phyloP scores from a whole-genome alignment of 2,797 vertebrate species.

The Clarias fuscus region DNA sequence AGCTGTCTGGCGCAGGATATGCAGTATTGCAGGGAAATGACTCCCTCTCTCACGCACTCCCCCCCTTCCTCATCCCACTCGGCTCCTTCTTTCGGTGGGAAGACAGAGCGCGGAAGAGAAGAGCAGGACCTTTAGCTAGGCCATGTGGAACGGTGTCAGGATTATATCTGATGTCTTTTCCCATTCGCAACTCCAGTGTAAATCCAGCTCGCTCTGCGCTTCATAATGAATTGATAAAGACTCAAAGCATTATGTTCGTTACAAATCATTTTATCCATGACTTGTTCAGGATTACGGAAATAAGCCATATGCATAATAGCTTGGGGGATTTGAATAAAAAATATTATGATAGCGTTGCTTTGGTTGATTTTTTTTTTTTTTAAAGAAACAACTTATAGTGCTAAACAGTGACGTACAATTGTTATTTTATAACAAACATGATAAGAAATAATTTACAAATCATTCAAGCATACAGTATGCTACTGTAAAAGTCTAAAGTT shows the following conservation, averaged over 20 bases:
- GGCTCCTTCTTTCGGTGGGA: neutral
- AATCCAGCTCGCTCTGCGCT: neutral
- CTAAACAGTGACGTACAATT: neutral
- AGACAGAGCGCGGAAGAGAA: neutral
- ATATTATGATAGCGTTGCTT: neutral
- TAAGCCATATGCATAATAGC: neutral
- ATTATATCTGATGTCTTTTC: conserved; percentile 45
- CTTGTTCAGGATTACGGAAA: neutral
- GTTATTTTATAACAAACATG: neutral
- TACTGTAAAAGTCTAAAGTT: neutral
- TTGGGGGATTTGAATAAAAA: neutral
- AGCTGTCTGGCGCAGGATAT: conserved; percentile 39
- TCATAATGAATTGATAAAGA: neutral
- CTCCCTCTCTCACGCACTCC: conserved; percentile 4
- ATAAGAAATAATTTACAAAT: neutral
- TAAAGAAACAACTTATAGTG: neutral
- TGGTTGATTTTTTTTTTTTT: neutral
- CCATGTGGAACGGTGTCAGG: conserved; percentile 51
- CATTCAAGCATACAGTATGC: neutral
- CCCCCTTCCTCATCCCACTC: neutral
- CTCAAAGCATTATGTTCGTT: neutral
- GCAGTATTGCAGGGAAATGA: conserved; percentile 28
- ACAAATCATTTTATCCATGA: neutral
- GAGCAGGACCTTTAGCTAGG: conserved; percentile 48
- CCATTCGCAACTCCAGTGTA: neutral